Percentiles rank a stretch among this genome's conserved stretches.
phyloP scores from a whole-genome alignment of 2,113 vertebrate genomes.

The Amphilophus citrinellus region DNA sequence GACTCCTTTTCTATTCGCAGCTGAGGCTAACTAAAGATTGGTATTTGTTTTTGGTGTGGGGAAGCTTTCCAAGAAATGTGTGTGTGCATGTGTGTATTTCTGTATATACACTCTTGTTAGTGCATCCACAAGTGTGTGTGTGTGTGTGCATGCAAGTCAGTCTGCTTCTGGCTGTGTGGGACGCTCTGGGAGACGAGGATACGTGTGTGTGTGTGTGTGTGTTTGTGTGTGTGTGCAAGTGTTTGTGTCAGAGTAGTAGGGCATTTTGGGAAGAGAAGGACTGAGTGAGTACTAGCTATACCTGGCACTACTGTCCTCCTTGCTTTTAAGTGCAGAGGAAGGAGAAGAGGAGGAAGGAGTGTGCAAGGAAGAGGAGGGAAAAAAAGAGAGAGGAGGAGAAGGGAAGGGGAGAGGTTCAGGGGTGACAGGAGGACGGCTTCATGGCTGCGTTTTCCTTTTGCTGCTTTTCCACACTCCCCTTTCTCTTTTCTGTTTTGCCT shows the following conservation, averaged over 20 bases:
- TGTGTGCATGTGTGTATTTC: slow-evolving; percentile 54
- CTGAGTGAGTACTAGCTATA: slow-evolving; percentile 68
- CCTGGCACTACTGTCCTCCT: slow-evolving; percentile 69
- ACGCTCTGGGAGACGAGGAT: slow-evolving; percentile 68
- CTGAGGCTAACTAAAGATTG: slow-evolving; percentile 80
- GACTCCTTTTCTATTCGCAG: slow-evolving; percentile 75
- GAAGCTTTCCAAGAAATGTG: slow-evolving; percentile 80
- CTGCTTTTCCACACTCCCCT: slow-evolving; percentile 75
- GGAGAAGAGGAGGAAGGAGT: slow-evolving; percentile 48
- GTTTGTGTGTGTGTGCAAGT: slow-evolving; percentile 14
- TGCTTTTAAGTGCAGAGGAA: slow-evolving; percentile 31
- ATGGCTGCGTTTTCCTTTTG: slow-evolving; percentile 78
- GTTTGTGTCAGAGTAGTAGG: slow-evolving; percentile 57
- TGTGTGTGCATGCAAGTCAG: slow-evolving; percentile 47
- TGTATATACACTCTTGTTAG: slow-evolving; percentile 59
- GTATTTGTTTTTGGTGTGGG: slow-evolving; percentile 82
- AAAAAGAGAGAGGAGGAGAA: slow-evolving; percentile 25
- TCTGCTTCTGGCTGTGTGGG: slow-evolving; percentile 71
- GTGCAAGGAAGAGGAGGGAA: slow-evolving; percentile 29
- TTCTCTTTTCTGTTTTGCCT: slow-evolving; percentile 71
- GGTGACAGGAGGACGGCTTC: slow-evolving; percentile 80
- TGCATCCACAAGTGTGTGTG: slow-evolving; percentile 58
- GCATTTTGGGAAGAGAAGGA: slow-evolving; percentile 63
- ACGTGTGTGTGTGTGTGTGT: slow-evolving; percentile 33
- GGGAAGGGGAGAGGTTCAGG: slow-evolving; percentile 78